phyloP scores from a whole-genome alignment of 2,888 invertebrate species.

The Drosophila meridiana region DNA sequence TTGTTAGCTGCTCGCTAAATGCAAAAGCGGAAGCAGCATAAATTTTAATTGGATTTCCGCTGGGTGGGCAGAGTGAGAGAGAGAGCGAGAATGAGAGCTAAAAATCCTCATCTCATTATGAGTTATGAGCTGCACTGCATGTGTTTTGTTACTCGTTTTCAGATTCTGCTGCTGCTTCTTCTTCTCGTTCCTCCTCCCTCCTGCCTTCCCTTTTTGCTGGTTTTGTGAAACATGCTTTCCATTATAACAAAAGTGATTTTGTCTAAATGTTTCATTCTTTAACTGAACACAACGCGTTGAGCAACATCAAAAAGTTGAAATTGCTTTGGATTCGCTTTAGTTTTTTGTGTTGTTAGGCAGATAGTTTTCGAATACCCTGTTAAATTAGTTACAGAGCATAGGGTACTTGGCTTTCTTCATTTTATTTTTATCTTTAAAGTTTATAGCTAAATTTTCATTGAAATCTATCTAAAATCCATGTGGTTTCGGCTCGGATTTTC shows the following conservation, averaged over 20 bases:
- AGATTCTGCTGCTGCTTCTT: not conserved
- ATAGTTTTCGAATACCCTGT: not conserved
- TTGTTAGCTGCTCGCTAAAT: conserved; percentile 39
- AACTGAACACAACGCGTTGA: conserved; percentile 2
- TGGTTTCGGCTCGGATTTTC: not conserved
- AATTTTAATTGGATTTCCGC: conserved; percentile 75
- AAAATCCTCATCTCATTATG: conserved; percentile 56
- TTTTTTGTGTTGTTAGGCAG: not conserved
- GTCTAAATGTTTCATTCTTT: conserved; percentile 51
- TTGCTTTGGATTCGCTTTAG: conserved; percentile 23
- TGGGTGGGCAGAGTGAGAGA: not conserved
- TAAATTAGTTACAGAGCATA: not conserved
- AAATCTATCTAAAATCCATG: too few relatives aligned
- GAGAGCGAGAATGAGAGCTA: not conserved
- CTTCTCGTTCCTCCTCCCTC: too few relatives aligned
- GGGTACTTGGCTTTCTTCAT: not conserved
- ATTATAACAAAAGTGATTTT: conserved; percentile 29
- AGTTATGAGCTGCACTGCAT: conserved; percentile 56
- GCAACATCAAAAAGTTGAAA: conserved; percentile 18
- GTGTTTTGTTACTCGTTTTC: conserved; percentile 8
- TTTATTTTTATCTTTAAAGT: too few relatives aligned
- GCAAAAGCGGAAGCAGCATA: conserved; percentile 58
- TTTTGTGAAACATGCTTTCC: conserved; percentile 1
- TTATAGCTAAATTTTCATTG: too few relatives aligned
- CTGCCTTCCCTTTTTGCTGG: not conserved